phyloP scores from a whole-genome alignment of 2,888 invertebrate genomes.

The Drosophila kambysellisi region DNA sequence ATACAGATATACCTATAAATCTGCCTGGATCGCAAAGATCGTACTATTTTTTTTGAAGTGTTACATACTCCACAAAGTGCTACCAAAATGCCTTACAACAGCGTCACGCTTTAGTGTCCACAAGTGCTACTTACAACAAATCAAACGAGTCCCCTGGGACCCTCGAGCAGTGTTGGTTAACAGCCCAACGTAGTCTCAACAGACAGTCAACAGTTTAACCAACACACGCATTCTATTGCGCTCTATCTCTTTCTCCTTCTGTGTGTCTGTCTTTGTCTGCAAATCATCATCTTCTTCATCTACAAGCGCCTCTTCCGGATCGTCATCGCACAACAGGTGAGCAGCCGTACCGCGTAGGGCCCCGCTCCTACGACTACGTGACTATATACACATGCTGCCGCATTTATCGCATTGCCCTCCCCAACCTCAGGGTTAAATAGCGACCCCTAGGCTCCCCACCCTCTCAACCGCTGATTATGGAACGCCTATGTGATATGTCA shows the following conservation, averaged over 20 bases:
- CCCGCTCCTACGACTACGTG: constrained; percentile 52
- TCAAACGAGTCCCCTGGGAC: constrained; percentile 21
- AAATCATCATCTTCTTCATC: neutral
- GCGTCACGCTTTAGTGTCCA: constrained; percentile 75
- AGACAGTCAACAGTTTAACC: constrained; percentile 42
- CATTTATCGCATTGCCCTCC: constrained; percentile 39
- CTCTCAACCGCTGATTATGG: constrained; percentile 32
- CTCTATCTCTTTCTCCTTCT: neutral
- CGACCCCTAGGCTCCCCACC: neutral
- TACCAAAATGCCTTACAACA: constrained; percentile 73
- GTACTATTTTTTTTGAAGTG: constrained; percentile 70
- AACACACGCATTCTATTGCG: constrained; percentile 8
- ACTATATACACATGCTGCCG: constrained; percentile 57
- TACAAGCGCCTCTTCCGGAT: constrained; percentile 23
- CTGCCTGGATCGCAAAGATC: constrained; percentile 42
- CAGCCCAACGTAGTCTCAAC: constrained; percentile 19
- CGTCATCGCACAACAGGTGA: constrained; percentile 47
- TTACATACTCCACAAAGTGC: constrained; percentile 52
- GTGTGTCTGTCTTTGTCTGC: neutral
- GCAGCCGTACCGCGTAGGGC: constrained; percentile 11
- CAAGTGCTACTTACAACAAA: constrained; percentile 61
- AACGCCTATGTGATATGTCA: constrained; percentile 1
- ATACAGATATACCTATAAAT: constrained; percentile 23
- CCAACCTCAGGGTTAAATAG: neutral
- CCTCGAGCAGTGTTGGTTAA: constrained; percentile 49